Evolutionary conservation across 2,888 invertebrate genomes (phyloP).

Genomic region (Latrodectus elegans): DNA sequence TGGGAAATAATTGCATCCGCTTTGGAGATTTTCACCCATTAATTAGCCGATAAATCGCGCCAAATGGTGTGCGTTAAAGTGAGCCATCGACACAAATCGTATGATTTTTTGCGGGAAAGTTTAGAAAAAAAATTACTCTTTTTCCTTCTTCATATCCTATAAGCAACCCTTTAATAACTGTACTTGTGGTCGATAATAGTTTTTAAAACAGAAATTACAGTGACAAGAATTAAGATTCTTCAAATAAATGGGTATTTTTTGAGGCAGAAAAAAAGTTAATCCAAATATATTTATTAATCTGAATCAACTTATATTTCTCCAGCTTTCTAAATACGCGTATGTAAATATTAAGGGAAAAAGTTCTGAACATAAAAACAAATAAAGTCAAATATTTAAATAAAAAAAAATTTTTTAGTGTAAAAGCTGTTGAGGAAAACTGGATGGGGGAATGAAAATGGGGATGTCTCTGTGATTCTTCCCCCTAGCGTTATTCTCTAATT

Average conservation of each 20-base stretch:
- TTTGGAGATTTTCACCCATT: conserved; percentile 52
- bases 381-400: conserved; percentile 11
- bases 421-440: conserved; percentile 17
- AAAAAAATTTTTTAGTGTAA: conserved; percentile 23
- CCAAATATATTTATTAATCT: conserved; percentile 51
- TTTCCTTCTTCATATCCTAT: conserved; percentile 32
- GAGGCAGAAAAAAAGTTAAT: conserved; percentile 35
- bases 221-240: conserved; percentile 44
- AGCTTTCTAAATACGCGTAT: conserved; percentile 24
- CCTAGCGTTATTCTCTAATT: conserved; percentile 56
- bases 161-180: not conserved
- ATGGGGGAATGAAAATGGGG: conserved; percentile 12
- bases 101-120: conserved; percentile 16
- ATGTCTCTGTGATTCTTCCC: conserved; percentile 19
- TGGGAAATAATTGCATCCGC: conserved; percentile 56
- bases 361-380: conserved; percentile 53
- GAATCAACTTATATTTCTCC: conserved; percentile 4
- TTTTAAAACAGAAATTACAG: conserved; percentile 59
- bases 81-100: conserved; percentile 33
- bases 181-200: conserved; percentile 42
- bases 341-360: conserved; percentile 50
- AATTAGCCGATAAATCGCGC: conserved; percentile 64
- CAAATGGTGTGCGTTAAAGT: conserved; percentile 49
- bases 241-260: not conserved
- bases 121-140: conserved; percentile 28